Evolutionary conservation across 2,797 vertebrate species (phyloP), one percentile per base, ranked within the genome.

Genomic region (Spizella passerina): DNA sequence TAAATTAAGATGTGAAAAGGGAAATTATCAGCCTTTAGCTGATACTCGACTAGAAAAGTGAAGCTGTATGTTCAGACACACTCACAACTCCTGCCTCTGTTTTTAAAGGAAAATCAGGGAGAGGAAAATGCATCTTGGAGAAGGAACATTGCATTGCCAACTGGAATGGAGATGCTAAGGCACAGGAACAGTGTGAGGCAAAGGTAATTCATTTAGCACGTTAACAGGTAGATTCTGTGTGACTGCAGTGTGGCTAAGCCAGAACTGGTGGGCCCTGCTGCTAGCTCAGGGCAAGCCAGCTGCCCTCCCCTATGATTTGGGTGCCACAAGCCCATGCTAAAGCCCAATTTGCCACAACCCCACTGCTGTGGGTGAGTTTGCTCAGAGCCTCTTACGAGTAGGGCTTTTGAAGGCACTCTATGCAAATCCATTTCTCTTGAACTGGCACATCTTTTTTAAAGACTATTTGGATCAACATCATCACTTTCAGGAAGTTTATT

Each of bases 1-100:
- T 89, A 87, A 95, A 95, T 94, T 91, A 94, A 90, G 85, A 81
- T 38, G 47, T 79, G 50, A 93, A 60, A 81, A 79, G 24, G 63
- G 65, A 96, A 82, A 76, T 94, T 93, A 93, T 75, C 50, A 78
- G 36, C 69, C 29, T n/a, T 90, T 70, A 76, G 69, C 23, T 14
- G 0, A n/a, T 75, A 69, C 13, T 3, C 12, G 11, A 47, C 57
- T 56, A 38, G 30, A 75, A 57, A 91, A 83, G 57, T 72, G 50
- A 86, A 86, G 21, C n/a, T 2, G 1, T 52, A 23, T 2, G 3
- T 77, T 61, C 34, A 64, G 30, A 61, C 8, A n/a, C 5, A 24
- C 20, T 65, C 1, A 1, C 32, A 78, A 14, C 10, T 81, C 29
- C 65, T 63, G 24, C 30, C 26, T 78, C 53, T 83, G 14, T 5